These are phyloP conservation scores for Gila robusta DNA, from an alignment of 2,797 vertebrate genomes.

Conservation along the genomic window DNA sequence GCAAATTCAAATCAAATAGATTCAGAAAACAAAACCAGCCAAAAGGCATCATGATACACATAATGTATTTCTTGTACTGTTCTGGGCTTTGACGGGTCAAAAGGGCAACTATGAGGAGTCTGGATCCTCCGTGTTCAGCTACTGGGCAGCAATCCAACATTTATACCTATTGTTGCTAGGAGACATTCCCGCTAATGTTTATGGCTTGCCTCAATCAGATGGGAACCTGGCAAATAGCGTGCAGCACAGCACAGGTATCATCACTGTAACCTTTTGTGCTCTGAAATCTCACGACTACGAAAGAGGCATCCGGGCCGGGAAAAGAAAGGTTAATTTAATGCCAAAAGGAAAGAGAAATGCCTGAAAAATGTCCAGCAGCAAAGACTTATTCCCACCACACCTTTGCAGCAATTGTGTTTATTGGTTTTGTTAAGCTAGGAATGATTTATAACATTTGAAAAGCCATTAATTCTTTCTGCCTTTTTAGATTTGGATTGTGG, in stretches of 20 bases:
- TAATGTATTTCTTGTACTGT: slow-evolving; percentile 5
- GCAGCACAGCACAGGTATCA: slow-evolving; percentile 32
- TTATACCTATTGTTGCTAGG: slow-evolving; percentile 48
- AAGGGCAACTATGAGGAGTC: slow-evolving; percentile 3
- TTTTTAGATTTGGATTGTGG: slow-evolving; percentile 50
- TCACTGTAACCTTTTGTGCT: slow-evolving; percentile 39
- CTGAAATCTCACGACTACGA: slow-evolving; percentile 37
- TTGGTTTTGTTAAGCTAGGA: slow-evolving; percentile 61
- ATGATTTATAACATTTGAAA: slow-evolving; percentile 63
- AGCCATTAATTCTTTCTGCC: slow-evolving; percentile 62
- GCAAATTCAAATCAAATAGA: slow-evolving; percentile 32
- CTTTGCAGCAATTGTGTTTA: slow-evolving; percentile 54
- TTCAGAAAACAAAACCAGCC: slow-evolving; percentile 30
- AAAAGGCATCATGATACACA: slow-evolving; percentile 19
- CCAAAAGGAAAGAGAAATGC: slow-evolving; percentile 29
- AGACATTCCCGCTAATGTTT: slow-evolving; percentile 40
- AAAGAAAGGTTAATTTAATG: slow-evolving; percentile 59
- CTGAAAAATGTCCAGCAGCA: slow-evolving; percentile 37
- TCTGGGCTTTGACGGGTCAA: slow-evolving; percentile 28
- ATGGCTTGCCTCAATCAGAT: slow-evolving; percentile 42
- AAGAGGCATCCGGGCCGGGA: slow-evolving; percentile 30
- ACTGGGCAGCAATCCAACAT: slow-evolving; percentile 26
- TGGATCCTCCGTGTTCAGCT: slow-evolving; percentile 24
- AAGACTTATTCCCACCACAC: slow-evolving; percentile 40
- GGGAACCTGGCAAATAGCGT: slow-evolving; percentile 33